Conservation (phyloP, 2,888 invertebrate species). For the Molorchus minor region DNA sequence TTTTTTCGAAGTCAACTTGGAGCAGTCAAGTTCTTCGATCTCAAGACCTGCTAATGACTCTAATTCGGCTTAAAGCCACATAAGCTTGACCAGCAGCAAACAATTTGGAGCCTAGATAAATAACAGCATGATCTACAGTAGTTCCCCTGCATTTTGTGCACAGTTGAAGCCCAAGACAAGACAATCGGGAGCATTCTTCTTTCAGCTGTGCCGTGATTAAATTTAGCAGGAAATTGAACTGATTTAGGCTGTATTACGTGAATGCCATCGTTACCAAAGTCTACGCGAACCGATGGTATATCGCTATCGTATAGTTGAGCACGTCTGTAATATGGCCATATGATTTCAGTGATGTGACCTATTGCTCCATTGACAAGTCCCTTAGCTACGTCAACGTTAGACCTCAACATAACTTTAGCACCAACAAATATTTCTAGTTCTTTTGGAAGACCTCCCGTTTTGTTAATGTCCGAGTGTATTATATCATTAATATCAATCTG, state of each 20-base stretch:
- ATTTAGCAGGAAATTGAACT: slow-evolving; percentile 10
- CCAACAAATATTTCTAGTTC: slow-evolving; percentile 38
- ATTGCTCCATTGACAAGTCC: slow-evolving; percentile 42
- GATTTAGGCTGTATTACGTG: slow-evolving; percentile 1
- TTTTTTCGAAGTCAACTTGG: too few species aligned
- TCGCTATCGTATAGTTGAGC: background rate
- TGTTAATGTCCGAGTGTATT: slow-evolving; percentile 34
- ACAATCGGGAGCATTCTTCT: slow-evolving; percentile 7
- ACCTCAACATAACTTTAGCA: slow-evolving; percentile 43
- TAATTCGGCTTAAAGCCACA: background rate
- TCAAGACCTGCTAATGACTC: background rate
- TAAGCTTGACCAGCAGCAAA: background rate
- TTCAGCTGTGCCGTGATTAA: slow-evolving; percentile 1
- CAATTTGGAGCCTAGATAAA: background rate
- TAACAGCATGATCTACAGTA: slow-evolving; percentile 9
- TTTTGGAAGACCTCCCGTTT: slow-evolving; percentile 37
- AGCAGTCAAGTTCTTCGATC: too few species aligned
- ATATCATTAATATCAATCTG: slow-evolving; percentile 21
- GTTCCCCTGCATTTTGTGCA: slow-evolving; percentile 19
- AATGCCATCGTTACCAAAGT: background rate
- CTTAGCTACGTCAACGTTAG: slow-evolving; percentile 40
- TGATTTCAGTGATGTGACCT: slow-evolving; percentile 35
- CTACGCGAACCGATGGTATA: background rate
- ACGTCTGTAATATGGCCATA: background rate
- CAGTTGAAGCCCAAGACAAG: slow-evolving; percentile 11